These are phyloP conservation scores for Perca schrenkii DNA, from an alignment of 2,113 vertebrate species.

Conservation along the genomic window DNA sequence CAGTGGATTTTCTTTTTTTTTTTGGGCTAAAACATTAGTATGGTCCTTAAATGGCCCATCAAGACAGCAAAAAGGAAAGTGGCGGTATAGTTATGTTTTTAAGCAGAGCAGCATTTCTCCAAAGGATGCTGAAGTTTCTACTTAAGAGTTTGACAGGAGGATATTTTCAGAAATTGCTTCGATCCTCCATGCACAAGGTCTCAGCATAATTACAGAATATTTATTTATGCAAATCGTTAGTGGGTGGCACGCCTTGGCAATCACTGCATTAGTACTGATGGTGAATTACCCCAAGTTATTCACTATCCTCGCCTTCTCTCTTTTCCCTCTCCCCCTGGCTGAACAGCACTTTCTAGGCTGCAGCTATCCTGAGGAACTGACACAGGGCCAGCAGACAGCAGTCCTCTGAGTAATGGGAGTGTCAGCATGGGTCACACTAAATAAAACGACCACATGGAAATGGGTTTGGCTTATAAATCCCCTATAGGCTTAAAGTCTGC, in stretches of 20 bases:
- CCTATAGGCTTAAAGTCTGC: constrained; percentile 10
- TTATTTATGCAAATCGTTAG: constrained; percentile 59
- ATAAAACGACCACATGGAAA: constrained; percentile 26
- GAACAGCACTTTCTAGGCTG: constrained; percentile 31
- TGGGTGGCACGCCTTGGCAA: constrained; percentile 56
- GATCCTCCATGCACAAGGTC: constrained; percentile 23
- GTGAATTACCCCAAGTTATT: constrained; percentile 54
- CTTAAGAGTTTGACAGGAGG: constrained; percentile 9
- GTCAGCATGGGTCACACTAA: constrained; percentile 38
- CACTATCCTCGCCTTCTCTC: constrained; percentile 25
- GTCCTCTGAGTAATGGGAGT: constrained; percentile 43
- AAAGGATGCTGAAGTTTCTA: constrained; percentile 10
- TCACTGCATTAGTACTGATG: constrained; percentile 41
- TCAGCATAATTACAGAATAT: constrained; percentile 57
- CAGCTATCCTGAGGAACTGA: constrained; percentile 17
- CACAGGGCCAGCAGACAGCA: constrained; percentile 30
- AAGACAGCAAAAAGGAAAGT: background rate
- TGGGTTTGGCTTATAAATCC: constrained; percentile 7
- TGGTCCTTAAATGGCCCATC: background rate
- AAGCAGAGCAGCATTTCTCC: constrained; percentile 5
- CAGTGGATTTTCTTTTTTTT: no score
- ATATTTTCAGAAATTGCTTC: constrained; percentile 31
- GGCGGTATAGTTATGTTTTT: constrained; percentile 2
- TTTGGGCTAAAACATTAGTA: background rate
- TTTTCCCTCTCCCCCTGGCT: background rate